Evolutionary conservation across 1,140 invertebrate genomes (phyloP), one percentile per base, ranked within the genome.

Genomic region (Lasioglossum albipes): DNA sequence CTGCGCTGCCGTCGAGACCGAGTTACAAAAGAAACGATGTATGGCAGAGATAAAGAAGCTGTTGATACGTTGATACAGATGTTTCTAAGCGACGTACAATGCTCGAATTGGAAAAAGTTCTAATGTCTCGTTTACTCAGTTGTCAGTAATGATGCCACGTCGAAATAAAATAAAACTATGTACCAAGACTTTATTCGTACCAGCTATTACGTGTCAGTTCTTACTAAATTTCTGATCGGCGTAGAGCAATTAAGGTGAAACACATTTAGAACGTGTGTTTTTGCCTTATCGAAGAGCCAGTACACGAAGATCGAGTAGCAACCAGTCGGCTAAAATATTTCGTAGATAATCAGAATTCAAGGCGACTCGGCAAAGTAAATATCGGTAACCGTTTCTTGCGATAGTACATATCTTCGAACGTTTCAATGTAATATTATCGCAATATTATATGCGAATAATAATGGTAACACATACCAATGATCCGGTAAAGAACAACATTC

Each of bases 61-160:
- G 69, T 88, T 86, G 87, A 88, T 78, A 88, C 87, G 69, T 88
- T 86, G 87, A 88, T 78, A 88, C 87, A 88, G 80, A 79, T 88
- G 87, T 83, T 79, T 78, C 59, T 59, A 13, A 9, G 41, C 16
- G n/a, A 45, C 36, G 16, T 57, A 77, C 31, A 84, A 86, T 84
- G 61, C 62, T 79, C 64, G 81, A 68, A 87, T 45, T 36, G 45
- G 45, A 59, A 74, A 41, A 79, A 79, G 45, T 82, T 65, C 57
- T 72, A 72, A 66, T 67, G 36, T 79, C 74, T 7, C 75, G 27
- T 88, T 88, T 88, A 65, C 27, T 75, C 87, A 88, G 73, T 54
- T 86, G 87, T 9, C 68, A 67, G 52, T 18, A 18, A 12, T n/a
- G 70, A 70, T 75, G 79, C 75, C 74, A 87, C 76, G 79, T 88